Evolutionary conservation across 2,113 vertebrate genomes (phyloP).

Genomic region (Ailuropoda melanoleuca): DNA sequence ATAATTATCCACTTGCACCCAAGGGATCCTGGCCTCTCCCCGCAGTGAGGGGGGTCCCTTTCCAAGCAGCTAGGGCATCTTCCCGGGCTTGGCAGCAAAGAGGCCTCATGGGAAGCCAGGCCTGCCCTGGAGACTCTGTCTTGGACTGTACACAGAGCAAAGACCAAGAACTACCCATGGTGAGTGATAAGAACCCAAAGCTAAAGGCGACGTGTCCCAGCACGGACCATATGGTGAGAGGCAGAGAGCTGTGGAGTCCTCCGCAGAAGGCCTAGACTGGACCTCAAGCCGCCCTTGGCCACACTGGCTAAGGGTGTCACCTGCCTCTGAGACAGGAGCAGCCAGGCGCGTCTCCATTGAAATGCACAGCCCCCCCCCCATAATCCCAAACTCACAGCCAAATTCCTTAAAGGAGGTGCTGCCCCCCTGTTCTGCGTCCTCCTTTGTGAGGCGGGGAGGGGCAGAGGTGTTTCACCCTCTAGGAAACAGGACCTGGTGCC

Average conservation of each 20-base stretch:
- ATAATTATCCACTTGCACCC: rapidly evolving
- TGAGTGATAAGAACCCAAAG: background rate
- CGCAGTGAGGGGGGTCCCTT: background rate
- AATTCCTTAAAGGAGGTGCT: background rate
- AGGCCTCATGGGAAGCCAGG: background rate
- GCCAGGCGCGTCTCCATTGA: rapidly evolving
- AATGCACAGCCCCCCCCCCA: rapidly evolving
- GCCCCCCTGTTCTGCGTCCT: background rate
- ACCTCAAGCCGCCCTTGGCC: rapidly evolving
- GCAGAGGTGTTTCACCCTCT: background rate
- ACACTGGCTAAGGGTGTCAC: background rate
- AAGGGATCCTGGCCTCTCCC: background rate
- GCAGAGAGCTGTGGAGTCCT: background rate
- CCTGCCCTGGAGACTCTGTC: background rate
- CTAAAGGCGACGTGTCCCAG: background rate
- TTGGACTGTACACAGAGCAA: background rate
- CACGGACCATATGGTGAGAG: background rate
- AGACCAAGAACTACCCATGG: background rate
- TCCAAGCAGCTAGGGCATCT: background rate
- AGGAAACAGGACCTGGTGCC: background rate
- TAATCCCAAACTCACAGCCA: too few relatives aligned
- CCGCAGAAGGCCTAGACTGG: background rate
- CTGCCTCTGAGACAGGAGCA: too few relatives aligned
- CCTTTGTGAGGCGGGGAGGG: too few relatives aligned
- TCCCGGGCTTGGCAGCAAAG: background rate